These are phyloP conservation scores for Brachionus calyciflorus DNA, from an alignment of 1,140 invertebrate genomes.

Conservation along the genomic window DNA sequence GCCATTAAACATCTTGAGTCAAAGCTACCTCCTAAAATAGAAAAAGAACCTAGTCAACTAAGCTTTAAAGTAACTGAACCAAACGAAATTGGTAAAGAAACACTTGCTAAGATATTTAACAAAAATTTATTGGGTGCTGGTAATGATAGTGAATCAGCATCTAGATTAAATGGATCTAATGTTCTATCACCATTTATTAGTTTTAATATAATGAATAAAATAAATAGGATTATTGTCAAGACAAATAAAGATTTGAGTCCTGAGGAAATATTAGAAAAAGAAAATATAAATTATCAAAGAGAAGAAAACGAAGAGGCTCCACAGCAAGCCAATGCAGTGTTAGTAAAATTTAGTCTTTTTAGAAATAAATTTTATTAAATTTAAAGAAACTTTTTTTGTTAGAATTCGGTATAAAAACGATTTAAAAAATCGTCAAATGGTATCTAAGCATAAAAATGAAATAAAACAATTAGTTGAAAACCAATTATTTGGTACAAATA, in stretches of 20 bases:
- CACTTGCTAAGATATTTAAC: not conserved
- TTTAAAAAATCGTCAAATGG: not conserved
- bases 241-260: not conserved
- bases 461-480: not conserved
- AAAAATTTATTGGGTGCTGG: not conserved
- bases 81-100: not conserved
- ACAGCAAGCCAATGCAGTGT: not conserved
- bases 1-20: conserved; percentile 9
- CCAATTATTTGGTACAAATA: not conserved
- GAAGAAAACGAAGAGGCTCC: not conserved
- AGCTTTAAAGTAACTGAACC: not conserved
- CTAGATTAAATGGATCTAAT: not conserved
- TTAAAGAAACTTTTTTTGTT: not conserved
- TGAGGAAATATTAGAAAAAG: not conserved
- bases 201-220: not conserved
- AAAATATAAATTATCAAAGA: not conserved
- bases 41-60: not conserved
- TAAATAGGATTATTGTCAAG: not conserved
- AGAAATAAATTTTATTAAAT: not conserved
- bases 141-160: not conserved
- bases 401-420: not conserved
- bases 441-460: not conserved
- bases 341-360: not conserved
- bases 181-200: not conserved
- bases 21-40: conserved; percentile 25